phyloP scores from a whole-genome alignment of 2,113 vertebrate genomes.

The Oreochromis tanganicae region DNA sequence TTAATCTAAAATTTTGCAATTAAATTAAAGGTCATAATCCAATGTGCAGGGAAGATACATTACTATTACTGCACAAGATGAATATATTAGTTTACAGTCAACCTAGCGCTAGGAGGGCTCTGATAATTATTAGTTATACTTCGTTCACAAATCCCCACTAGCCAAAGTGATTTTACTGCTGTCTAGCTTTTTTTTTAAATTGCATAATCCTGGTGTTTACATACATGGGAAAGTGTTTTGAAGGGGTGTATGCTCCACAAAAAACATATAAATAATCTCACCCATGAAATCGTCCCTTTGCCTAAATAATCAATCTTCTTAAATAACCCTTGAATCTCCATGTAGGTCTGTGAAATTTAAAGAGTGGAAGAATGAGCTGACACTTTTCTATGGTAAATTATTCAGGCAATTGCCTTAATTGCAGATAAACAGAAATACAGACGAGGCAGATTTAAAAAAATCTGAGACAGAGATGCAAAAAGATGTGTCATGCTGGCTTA shows the following conservation, averaged over 20 bases:
- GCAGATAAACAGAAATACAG: background rate
- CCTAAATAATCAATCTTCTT: slow-evolving; percentile 75
- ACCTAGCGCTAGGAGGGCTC: background rate
- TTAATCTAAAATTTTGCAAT: background rate
- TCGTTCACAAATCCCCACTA: background rate
- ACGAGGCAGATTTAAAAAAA: background rate
- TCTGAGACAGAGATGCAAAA: background rate
- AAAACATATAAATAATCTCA: slow-evolving; percentile 32
- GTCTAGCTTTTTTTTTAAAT: background rate
- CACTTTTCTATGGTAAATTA: background rate
- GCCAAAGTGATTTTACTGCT: background rate
- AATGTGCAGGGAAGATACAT: background rate
- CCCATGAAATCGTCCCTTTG: slow-evolving; percentile 71
- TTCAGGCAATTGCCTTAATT: background rate
- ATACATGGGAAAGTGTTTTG: background rate
- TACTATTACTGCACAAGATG: background rate
- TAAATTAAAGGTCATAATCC: background rate
- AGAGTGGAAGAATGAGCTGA: slow-evolving; percentile 3
- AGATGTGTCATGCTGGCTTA: slow-evolving; percentile 26
- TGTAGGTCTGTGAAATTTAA: slow-evolving; percentile 67
- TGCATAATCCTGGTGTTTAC: background rate
- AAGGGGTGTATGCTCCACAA: background rate
- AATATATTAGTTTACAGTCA: background rate
- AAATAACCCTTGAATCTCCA: slow-evolving; percentile 73
- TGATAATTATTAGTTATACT: background rate